phyloP scores from a whole-genome alignment of 2,113 vertebrate species.

The Microtus pennsylvanicus region DNA sequence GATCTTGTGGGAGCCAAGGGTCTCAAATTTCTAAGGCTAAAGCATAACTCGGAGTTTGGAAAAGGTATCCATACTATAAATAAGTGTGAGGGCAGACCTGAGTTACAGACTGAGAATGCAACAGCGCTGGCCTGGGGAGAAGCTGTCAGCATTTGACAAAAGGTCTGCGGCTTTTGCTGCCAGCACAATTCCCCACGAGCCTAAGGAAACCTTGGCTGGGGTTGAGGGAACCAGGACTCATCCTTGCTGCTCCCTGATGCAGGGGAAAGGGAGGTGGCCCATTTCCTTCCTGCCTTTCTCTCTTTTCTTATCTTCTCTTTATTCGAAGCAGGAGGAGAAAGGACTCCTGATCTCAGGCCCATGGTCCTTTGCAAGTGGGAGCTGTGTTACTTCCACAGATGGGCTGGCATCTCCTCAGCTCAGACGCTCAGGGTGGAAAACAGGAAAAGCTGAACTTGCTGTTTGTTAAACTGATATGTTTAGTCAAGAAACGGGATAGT shows the following conservation, averaged over 20 bases:
- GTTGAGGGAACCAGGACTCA: background rate
- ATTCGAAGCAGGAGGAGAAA: background rate
- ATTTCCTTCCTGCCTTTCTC: background rate
- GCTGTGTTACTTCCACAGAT: background rate
- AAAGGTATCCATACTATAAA: constrained; percentile 63
- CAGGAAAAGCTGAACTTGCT: background rate
- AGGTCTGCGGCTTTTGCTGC: background rate
- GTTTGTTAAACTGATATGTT: background rate
- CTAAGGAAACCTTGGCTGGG: background rate
- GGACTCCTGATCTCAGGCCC: background rate
- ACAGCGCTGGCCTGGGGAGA: background rate
- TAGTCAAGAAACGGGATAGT: background rate
- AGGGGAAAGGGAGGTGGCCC: background rate
- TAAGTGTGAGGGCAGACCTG: constrained; percentile 31
- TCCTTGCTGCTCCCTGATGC: background rate
- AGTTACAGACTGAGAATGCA: constrained; percentile 37
- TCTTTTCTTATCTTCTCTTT: background rate
- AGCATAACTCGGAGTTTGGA: constrained; percentile 46
- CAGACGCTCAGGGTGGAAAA: background rate
- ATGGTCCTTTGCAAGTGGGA: background rate
- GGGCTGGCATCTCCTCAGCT: background rate
- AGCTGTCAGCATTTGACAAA: background rate
- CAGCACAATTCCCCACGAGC: background rate
- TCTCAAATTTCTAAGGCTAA: constrained; percentile 12
- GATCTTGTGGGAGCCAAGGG: constrained; percentile 15